A percentile compares a stretch with the other conserved stretches of the same genome.
Conservation (phyloP, 2,888 invertebrate species). For the Buathra laborator region DNA sequence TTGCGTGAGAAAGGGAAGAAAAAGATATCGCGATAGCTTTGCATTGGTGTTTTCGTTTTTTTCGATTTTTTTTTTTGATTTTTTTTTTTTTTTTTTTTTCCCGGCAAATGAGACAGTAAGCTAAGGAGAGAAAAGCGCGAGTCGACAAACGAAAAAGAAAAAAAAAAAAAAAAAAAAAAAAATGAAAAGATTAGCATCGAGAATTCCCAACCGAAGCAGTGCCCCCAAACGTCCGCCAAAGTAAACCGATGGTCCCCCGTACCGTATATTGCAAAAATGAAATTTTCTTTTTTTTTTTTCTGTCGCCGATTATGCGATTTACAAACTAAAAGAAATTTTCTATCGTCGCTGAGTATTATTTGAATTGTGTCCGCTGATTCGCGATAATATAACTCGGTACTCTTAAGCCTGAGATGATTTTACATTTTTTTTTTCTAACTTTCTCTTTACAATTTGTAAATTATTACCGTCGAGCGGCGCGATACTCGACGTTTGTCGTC, state of each 20-base stretch:
- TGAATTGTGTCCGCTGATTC: background rate
- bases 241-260: conserved; percentile 35
- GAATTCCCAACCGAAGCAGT: conserved; percentile 22
- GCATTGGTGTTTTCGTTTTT: conserved; percentile 35
- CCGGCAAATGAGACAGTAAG: conserved; percentile 68
- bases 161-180: conserved; percentile 6
- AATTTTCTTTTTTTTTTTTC: conserved; percentile 1
- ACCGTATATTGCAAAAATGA: conserved; percentile 25
- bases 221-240: conserved; percentile 27
- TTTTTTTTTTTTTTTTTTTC: too few relatives aligned
- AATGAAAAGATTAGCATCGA: conserved; percentile 35
- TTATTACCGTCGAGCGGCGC: background rate
- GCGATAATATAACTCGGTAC: background rate
- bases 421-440: conserved; percentile 32
- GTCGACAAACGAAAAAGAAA: conserved; percentile 37
- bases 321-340: conserved; percentile 3
- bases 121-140: conserved; percentile 72
- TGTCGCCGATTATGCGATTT: background rate
- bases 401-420: conserved; percentile 26
- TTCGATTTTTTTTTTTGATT: background rate
- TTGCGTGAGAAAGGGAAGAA: conserved; percentile 31
- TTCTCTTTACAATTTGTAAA: background rate
- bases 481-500: background rate
- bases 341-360: conserved; percentile 37
- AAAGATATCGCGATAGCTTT: conserved; percentile 22